A percentile compares a stretch with the other conserved stretches of the same genome.
phyloP scores from a whole-genome alignment of 2,797 vertebrate species.

The Linurgus olivaceus region DNA sequence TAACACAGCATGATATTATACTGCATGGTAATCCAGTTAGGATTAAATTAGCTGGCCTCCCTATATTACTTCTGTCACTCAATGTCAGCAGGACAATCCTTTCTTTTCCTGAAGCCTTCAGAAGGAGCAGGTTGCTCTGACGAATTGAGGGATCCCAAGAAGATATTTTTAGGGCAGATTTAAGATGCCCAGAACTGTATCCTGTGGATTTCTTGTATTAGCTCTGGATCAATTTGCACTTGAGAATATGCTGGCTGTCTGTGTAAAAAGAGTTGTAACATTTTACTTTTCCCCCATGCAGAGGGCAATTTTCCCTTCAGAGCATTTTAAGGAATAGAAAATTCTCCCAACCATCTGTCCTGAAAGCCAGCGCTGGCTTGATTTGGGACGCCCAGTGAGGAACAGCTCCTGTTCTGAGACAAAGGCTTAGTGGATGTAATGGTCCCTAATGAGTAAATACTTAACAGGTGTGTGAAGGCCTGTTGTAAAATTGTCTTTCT shows the following conservation, averaged over 20 bases:
- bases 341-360: not conserved
- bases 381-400: not conserved
- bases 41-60: not conserved
- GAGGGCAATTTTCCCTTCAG: not conserved
- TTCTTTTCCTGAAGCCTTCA: not conserved
- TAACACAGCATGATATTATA: not conserved
- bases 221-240: not conserved
- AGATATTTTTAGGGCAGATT: not conserved
- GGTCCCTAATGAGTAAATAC: not conserved
- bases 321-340: not conserved
- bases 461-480: not conserved
- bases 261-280: not conserved
- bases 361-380: not conserved
- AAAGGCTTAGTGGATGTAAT: not conserved
- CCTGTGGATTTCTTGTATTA: not conserved
- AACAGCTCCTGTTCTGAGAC: not conserved
- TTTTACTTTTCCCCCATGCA: not conserved
- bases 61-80: conserved; percentile 27
- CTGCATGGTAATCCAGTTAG: not conserved
- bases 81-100: not conserved
- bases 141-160: not conserved
- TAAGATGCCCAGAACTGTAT: not conserved
- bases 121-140: not conserved
- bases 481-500: not conserved
- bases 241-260: not conserved